Evolutionary conservation across 1,140 invertebrate genomes (phyloP), one percentile per base, ranked within the genome.

Genomic region (Caenorhabditis inopinata): DNA sequence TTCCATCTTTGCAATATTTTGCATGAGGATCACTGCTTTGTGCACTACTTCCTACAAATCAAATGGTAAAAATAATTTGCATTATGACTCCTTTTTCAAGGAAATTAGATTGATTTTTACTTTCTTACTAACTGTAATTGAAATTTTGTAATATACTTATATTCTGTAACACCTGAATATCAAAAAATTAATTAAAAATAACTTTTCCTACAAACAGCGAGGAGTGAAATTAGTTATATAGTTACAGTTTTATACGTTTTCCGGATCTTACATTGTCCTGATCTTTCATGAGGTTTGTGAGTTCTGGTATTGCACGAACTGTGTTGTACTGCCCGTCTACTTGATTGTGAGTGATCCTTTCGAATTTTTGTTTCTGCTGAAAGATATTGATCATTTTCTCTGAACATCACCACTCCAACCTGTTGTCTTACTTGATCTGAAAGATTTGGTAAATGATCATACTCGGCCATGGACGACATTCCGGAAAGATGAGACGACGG

Each of bases 1-100:
- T 25, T 76, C 75, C 75, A 76, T 76, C 27, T 76, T 76, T 7
- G 75, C 75, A 38, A 51, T 76, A 21, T 76, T 76, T 38, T 76
- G 75, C 75, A 76, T 76, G 3, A 76, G 25, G 6, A 49, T 49
- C 11, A 51, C 75, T 3, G 75, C 75, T 35, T 76, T 76, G n/a
- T 76, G 32, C n/a, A 51, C 75, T n/a, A 76, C 75, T n/a, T 48
- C 75, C 75, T 76, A 32, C 0, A 53, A 32, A 23, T 1, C 14
- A 7, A 7, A 7, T 42, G 38, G n/a, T n/a, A n/a, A n/a, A n/a
- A n/a, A n/a, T n/a, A n/a, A n/a, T n/a, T n/a, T n/a, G n/a, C n/a
- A n/a, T n/a, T n/a, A n/a, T n/a, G n/a, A n/a, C n/a, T n/a, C n/a
- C n/a, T n/a, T n/a, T n/a, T n/a, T n/a, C n/a, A n/a, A n/a, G n/a